Evolutionary conservation across 2,888 invertebrate genomes (phyloP), one percentile per base, ranked within the genome.

Genomic region (Biston stratarius): DNA sequence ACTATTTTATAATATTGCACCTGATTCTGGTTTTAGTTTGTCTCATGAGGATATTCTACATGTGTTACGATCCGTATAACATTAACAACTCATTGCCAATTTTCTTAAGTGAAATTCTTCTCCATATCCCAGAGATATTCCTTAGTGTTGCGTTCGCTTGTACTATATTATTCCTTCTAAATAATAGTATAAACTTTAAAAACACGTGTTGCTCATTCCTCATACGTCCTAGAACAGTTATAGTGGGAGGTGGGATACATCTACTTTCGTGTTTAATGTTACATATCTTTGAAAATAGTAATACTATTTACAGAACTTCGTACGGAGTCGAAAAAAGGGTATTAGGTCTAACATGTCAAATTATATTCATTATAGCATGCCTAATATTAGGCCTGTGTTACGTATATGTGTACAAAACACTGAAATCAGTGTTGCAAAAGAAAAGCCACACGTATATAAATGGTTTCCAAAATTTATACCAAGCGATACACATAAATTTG

Each of bases 31-130:
- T 98, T 10, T 94, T 96, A 11, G 96, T 98, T 51, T 98, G 98
- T 83, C 95, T 96, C 15, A 94, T 97, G 82, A 95, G 98, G 58
- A 97, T 98, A 77, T 96, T 97, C 78, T 98, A 98, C 83, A 95
- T 99, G 77, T 97, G 98, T 77, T 97, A 98, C 83, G 99, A 99
- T 89, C 97, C 98, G 0, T 99, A 99, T 85, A 98, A 98, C 83
- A 96, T 97, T n/a, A 96, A 96, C 70, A 95, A 95, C 69, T 97
- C 97, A 0, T 95, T 98, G 83, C 97, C 97, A 67, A 90, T 95
- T 55, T 96, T 97, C 69, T 92, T 98, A 42, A 97, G 98, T 61
- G 97, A 97, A 82, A 96, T 98, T 58, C 90, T 98, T 47, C 95
- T 98, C 71, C 97, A 97, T 83, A 95, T 98, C 64, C 98, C 97